Percentiles rank a stretch among this genome's conserved stretches.
Evolutionary conservation across 2,797 vertebrate species (phyloP).

Genomic region (Pseudochromis fuscus): DNA sequence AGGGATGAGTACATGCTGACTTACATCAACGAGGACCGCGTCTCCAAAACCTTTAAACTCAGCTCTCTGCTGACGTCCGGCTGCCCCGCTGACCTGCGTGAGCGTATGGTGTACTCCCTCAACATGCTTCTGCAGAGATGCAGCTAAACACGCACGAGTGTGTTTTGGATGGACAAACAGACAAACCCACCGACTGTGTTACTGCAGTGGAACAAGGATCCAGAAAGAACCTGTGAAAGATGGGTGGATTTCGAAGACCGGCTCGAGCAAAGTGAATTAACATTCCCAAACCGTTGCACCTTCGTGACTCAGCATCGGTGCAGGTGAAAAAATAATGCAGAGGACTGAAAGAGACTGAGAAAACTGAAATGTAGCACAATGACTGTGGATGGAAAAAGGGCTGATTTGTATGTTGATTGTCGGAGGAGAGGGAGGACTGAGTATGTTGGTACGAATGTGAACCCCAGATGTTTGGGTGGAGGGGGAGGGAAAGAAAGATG

Average conservation of each 20-base stretch:
- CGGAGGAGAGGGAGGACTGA: conserved; percentile 39
- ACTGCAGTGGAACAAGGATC: conserved; percentile 44
- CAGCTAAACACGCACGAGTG: conserved; percentile 83
- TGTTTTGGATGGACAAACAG: conserved; percentile 13
- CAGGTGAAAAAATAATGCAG: conserved; percentile 30
- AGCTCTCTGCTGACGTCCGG: conserved; percentile 91
- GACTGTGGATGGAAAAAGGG: conserved; percentile 63
- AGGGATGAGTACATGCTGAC: conserved; percentile 94
- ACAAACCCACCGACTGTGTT: conserved; percentile 16
- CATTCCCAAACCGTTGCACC: conserved; percentile 51
- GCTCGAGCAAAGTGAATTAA: conserved; percentile 54
- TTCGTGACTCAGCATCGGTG: conserved; percentile 58
- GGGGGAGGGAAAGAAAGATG: conserved; percentile 53
- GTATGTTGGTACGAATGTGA: conserved; percentile 72
- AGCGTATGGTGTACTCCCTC: conserved; percentile 95
- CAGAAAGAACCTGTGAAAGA: conserved; percentile 23
- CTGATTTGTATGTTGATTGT: conserved; percentile 76
- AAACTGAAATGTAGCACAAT: conserved; percentile 74
- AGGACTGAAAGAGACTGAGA: conserved; percentile 40
- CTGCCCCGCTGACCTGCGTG: conserved; percentile 91
- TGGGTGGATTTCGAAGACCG: conserved; percentile 23
- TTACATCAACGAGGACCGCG: conserved; percentile 97
- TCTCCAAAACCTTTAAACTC: conserved; percentile 92
- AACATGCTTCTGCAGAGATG: conserved; percentile 97
- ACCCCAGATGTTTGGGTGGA: conserved; percentile 53